These are phyloP conservation scores for Cacoxenus indagator DNA, from an alignment of 2,888 invertebrate species.

Conservation along the genomic window DNA sequence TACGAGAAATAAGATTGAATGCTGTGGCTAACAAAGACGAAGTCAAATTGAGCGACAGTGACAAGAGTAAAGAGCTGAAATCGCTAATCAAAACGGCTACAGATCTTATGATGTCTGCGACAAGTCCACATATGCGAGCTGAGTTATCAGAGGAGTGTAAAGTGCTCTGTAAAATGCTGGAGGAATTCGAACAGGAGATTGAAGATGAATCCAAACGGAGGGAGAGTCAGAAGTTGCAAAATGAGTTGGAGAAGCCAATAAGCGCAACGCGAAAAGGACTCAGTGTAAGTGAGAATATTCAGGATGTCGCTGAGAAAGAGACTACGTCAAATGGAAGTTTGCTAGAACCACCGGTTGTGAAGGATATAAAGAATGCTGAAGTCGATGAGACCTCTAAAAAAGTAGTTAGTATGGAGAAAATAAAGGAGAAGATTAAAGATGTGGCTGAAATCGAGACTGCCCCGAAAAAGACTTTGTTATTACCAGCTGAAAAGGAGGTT, in stretches of 20 bases:
- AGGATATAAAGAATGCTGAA: too few species aligned
- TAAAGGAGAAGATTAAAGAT: too few species aligned
- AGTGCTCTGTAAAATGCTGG: not conserved
- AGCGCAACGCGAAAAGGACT: not conserved
- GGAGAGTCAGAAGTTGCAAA: not conserved
- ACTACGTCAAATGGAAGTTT: too few species aligned
- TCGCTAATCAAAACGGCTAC: not conserved
- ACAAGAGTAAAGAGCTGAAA: not conserved
- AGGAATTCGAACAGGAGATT: not conserved
- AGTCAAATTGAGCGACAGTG: not conserved
- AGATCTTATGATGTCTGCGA: not conserved
- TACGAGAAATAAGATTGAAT: not conserved
- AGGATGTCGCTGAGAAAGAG: not conserved
- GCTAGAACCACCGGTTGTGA: too few species aligned
- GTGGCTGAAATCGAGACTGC: too few species aligned
- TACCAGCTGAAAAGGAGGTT: too few species aligned
- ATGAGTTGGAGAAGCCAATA: not conserved
- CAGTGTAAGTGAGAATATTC: not conserved
- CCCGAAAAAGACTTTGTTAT: too few species aligned
- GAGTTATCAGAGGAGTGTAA: not conserved
- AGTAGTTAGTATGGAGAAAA: too few species aligned
- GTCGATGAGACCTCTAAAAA: too few species aligned
- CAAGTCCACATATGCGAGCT: not conserved
- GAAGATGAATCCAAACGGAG: not conserved
- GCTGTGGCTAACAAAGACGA: not conserved